Base-by-base conservation (phyloP, 2,888 invertebrate species). In the Lasioglossum pauxillum region DNA sequence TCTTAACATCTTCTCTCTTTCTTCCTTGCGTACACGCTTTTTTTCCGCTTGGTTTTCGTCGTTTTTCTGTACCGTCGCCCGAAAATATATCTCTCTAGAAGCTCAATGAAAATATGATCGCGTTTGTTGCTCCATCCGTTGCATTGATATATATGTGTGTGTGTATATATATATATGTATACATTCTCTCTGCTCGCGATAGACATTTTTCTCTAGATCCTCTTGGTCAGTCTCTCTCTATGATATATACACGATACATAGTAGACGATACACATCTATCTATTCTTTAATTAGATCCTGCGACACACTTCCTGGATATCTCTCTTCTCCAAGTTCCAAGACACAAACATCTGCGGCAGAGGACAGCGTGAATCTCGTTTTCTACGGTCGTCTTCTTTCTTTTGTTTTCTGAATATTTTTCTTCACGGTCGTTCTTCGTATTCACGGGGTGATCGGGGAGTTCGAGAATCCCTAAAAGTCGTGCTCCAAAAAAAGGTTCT, bases 71-170 rank as follows among this genome's bases (percentile, higher is more conserved):
- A 35, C 41, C 35, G 64, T 69, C 74, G 46, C 67, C 64, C 71
- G 78, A 86, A 88, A 83, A 85, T 53, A 53, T 53, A n/a, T 35
- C 1, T 23, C 80, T 76, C 41, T 76, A 84, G 38, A 89, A 89
- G 84, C 82, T 90, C 83, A 79, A 89, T 88, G 84, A 80, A 84
- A 88, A 86, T 86, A 84, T 77, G 35, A 71, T 76, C 76, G 76
- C 75, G 76, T 79, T 35, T 69, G 75, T 69, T 78, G 74, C 72
- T 77, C 71, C 72, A 80, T 46, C 69, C 16, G 16, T 77, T 77
- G 44, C 31, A 84, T 49, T 8, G 46, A 53, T 80, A 80, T 67
- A 14, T 19, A 53, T n/a, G 1, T 57, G 23, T 53, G 23, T 53
- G 0, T 49, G 8, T 53, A 53, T 53, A 35, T 35, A 23, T n/a